Conservation (phyloP, 2,113 vertebrate genomes). For the Esox niger region DNA sequence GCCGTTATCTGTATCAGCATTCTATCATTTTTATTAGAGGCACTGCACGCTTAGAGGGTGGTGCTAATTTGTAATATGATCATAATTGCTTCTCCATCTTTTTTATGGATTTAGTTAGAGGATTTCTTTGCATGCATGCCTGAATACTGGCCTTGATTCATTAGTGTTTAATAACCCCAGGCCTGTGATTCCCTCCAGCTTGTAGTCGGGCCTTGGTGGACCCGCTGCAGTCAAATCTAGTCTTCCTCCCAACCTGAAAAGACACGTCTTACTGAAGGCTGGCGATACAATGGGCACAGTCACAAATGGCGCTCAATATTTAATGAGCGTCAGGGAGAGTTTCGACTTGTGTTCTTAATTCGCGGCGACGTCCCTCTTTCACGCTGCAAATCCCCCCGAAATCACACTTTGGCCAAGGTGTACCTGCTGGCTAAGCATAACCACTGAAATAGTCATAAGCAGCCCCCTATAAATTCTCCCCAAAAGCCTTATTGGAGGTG, state of each 20-base stretch:
- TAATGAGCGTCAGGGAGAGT: slow-evolving; percentile 15
- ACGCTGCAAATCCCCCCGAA: background rate
- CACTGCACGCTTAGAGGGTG: too few species aligned
- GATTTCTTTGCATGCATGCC: too few species aligned
- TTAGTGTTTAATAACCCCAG: too few species aligned
- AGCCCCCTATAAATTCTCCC: slow-evolving; percentile 66
- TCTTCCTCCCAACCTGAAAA: slow-evolving; percentile 4
- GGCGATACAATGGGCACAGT: slow-evolving; percentile 24
- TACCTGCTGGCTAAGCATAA: slow-evolving; percentile 67
- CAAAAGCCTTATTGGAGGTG: slow-evolving; percentile 45
- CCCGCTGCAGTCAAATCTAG: too few species aligned
- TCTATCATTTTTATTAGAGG: too few species aligned
- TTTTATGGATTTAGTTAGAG: too few species aligned
- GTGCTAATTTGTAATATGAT: too few species aligned
- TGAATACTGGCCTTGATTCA: too few species aligned
- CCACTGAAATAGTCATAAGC: slow-evolving; percentile 64
- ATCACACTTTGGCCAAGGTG: slow-evolving; percentile 18
- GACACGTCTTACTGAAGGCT: slow-evolving; percentile 12
- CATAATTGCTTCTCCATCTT: too few species aligned
- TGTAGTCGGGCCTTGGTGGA: too few species aligned
- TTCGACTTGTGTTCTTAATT: slow-evolving; percentile 18
- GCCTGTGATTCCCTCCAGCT: too few species aligned
- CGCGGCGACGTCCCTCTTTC: slow-evolving; percentile 8
- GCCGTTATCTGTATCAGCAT: too few species aligned
- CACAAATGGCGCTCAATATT: slow-evolving; percentile 24